Evolutionary conservation across 2,888 invertebrate species (phyloP).

Genomic region (Sarcophaga carnaria): DNA sequence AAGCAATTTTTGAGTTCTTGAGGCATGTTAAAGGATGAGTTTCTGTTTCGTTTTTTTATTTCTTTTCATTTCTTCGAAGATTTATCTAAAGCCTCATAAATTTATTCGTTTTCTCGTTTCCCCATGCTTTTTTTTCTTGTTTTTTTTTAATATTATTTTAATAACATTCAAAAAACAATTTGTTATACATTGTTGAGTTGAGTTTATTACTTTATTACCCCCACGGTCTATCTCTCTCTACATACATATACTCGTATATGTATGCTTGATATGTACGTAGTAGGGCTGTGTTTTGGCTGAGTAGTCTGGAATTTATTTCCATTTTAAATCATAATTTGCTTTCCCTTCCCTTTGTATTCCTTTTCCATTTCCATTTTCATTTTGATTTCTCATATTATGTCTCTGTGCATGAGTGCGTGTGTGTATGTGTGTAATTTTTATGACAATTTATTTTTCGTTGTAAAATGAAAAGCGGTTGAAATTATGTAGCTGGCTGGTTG

Average conservation of each 20-base stretch:
- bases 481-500: too few relatives aligned
- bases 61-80: conserved; percentile 4
- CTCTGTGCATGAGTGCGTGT: too few relatives aligned
- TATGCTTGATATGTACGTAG: not conserved
- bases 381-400: too few relatives aligned
- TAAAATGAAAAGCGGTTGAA: too few relatives aligned
- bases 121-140: conserved; percentile 33
- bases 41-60: not conserved
- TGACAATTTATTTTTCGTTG: too few relatives aligned
- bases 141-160: conserved; percentile 59
- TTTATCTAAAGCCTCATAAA: conserved; percentile 59
- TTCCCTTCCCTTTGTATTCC: not conserved
- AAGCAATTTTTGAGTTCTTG: not conserved
- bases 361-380: too few relatives aligned
- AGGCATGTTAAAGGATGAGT: not conserved
- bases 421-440: too few relatives aligned
- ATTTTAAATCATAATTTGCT: conserved; percentile 15
- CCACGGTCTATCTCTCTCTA: not conserved
- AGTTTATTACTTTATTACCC: conserved; percentile 63
- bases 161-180: conserved; percentile 53
- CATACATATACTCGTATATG: too few relatives aligned
- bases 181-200: conserved; percentile 67
- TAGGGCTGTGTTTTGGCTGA: too few relatives aligned
- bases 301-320: not conserved
- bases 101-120: conserved; percentile 10